Evolutionary conservation across 2,797 vertebrate genomes (phyloP).

Genomic region (Caiman crocodilus): DNA sequence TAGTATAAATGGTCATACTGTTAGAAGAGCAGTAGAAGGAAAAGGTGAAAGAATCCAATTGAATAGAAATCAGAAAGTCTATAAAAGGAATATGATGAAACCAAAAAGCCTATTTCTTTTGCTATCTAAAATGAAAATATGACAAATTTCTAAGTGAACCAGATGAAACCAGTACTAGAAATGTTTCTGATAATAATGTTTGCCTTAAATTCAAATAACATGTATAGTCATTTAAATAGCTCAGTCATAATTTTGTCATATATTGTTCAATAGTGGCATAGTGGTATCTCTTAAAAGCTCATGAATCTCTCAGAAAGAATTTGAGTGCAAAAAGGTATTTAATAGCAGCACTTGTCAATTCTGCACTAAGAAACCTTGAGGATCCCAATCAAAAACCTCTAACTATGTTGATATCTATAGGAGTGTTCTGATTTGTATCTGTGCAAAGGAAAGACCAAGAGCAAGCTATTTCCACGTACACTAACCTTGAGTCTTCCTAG

Average conservation of each 20-base stretch:
- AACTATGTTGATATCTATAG: constrained; percentile 3
- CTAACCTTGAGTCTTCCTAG: constrained; percentile 30
- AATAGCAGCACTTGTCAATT: constrained; percentile 39
- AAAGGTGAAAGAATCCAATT: constrained; percentile 22
- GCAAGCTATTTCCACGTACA: constrained; percentile 1
- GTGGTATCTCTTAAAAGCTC: constrained; percentile 8
- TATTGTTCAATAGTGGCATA: not conserved
- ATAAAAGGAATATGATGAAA: constrained; percentile 5
- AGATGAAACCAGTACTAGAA: not conserved
- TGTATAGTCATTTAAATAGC: not conserved
- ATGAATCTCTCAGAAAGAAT: not conserved
- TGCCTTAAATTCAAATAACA: not conserved
- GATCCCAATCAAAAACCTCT: constrained; percentile 25
- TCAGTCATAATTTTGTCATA: not conserved
- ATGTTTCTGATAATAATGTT: not conserved
- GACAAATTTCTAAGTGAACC: constrained; percentile 14
- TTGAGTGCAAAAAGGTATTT: constrained; percentile 24
- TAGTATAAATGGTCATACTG: constrained; percentile 31
- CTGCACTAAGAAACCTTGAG: constrained; percentile 7
- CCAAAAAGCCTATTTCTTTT: constrained; percentile 40
- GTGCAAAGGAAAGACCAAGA: constrained; percentile 9
- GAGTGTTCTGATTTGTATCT: not conserved
- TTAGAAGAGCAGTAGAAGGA: not conserved
- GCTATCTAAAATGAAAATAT: not conserved
- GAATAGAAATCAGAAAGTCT: constrained; percentile 43